These are phyloP conservation scores for Sceliomorpha sp. DNA, from an alignment of 2,888 invertebrate species.

Conservation along the genomic window DNA sequence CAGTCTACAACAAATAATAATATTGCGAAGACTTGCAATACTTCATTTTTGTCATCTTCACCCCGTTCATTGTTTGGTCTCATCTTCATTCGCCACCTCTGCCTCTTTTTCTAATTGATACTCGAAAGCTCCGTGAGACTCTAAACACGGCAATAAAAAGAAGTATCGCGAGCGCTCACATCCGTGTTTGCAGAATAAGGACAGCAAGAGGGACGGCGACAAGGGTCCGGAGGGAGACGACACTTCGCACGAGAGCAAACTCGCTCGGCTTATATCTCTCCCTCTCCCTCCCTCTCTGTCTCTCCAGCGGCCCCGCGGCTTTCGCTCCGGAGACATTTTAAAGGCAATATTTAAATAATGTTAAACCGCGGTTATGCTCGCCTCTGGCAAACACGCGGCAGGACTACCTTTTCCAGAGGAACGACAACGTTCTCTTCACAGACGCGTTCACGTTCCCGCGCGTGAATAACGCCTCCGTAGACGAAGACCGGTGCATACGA, in stretches of 20 bases:
- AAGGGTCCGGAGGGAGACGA: slow-evolving; percentile 61
- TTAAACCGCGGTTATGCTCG: slow-evolving; percentile 69
- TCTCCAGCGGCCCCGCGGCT: no score
- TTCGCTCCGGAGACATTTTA: slow-evolving; percentile 55
- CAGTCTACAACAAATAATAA: no score
- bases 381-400: slow-evolving; percentile 64
- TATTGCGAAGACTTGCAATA: no score
- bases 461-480: slow-evolving; percentile 37
- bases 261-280: slow-evolving; percentile 71
- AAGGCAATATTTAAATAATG: slow-evolving; percentile 75
- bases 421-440: slow-evolving; percentile 43
- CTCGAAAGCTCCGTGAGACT: slow-evolving; percentile 49
- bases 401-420: slow-evolving; percentile 46
- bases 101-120: slow-evolving; percentile 42
- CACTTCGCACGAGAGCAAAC: slow-evolving; percentile 70
- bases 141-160: slow-evolving; percentile 53
- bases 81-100: no score
- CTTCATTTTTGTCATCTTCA: no score
- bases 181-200: slow-evolving; percentile 53
- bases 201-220: no score
- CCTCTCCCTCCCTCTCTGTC: no score
- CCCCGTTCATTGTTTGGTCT: no score
- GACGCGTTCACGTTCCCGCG: slow-evolving; percentile 30
- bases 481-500: slow-evolving; percentile 2
- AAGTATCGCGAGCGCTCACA: slow-evolving; percentile 44